These are phyloP conservation scores for Emmelina monodactyla DNA, from an alignment of 2,888 invertebrate species.

Conservation along the genomic window DNA sequence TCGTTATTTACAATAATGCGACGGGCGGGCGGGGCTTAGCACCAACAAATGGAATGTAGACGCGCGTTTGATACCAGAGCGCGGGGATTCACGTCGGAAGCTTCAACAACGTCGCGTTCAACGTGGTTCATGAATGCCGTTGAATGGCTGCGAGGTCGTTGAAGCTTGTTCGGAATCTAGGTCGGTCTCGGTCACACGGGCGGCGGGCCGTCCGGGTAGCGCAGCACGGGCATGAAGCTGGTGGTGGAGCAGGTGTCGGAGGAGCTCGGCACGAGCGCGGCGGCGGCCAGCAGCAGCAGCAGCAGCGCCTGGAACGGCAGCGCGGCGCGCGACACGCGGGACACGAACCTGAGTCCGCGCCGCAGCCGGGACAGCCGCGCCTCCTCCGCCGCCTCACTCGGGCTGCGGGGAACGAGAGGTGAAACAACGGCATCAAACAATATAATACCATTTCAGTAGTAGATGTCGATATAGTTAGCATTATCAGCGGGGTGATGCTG, in stretches of 20 bases:
- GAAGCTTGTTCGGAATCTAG: slow-evolving; percentile 6
- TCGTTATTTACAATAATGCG: slow-evolving; percentile 25
- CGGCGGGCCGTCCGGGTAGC: slow-evolving; percentile 93
- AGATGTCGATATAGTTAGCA: no score
- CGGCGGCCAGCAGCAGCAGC: slow-evolving; percentile 90
- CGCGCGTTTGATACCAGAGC: slow-evolving; percentile 19
- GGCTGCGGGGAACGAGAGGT: slow-evolving; percentile 23
- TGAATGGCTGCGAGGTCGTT: not conserved
- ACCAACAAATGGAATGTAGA: slow-evolving; percentile 24
- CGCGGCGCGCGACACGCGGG: slow-evolving; percentile 89
- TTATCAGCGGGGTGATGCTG: no score
- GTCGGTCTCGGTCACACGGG: slow-evolving; percentile 74
- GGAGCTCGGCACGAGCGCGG: slow-evolving; percentile 88
- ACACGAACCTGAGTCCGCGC: slow-evolving; percentile 84
- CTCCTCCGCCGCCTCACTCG: slow-evolving; percentile 32
- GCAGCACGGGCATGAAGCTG: slow-evolving; percentile 86
- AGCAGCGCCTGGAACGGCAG: slow-evolving; percentile 95
- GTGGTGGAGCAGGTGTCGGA: slow-evolving; percentile 85
- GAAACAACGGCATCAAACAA: no score
- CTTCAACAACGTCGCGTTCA: not conserved
- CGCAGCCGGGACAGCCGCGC: slow-evolving; percentile 48
- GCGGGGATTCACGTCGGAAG: slow-evolving; percentile 21
- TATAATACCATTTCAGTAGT: no score
- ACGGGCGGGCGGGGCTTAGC: slow-evolving; percentile 15
- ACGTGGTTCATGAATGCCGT: not conserved